Conservation (phyloP, 2,113 vertebrate genomes). For the Oncorhynchus tshawytscha region DNA sequence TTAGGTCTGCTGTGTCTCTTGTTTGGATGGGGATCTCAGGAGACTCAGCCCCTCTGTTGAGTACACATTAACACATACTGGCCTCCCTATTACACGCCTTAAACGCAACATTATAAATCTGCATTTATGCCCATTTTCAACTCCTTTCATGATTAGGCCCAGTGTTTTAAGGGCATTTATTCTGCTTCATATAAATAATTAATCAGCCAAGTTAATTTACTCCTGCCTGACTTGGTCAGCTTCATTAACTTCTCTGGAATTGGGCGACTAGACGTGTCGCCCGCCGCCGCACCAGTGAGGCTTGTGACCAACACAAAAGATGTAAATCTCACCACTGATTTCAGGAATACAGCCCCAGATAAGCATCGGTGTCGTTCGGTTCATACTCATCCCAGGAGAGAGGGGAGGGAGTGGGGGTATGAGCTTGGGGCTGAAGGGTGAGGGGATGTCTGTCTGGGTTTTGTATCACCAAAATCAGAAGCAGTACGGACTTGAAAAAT, state of each 20-base stretch:
- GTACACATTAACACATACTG: slow-evolving; percentile 56
- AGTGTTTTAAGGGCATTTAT: slow-evolving; percentile 95
- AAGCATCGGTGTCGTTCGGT: slow-evolving; percentile 31
- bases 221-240: slow-evolving; percentile 93
- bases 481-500: not conserved
- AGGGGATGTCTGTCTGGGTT: slow-evolving; percentile 37
- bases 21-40: slow-evolving; percentile 55
- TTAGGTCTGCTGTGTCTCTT: slow-evolving; percentile 26
- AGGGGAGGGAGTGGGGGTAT: not conserved
- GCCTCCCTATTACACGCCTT: slow-evolving; percentile 63
- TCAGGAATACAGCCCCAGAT: slow-evolving; percentile 32
- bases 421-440: not conserved
- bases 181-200: slow-evolving; percentile 98
- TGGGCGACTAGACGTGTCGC: slow-evolving; percentile 25
- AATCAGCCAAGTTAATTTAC: slow-evolving; percentile 96
- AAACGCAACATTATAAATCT: slow-evolving; percentile 79
- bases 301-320: slow-evolving; percentile 57
- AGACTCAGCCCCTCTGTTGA: slow-evolving; percentile 50
- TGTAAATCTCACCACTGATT: slow-evolving; percentile 63
- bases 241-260: slow-evolving; percentile 90
- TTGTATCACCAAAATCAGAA: slow-evolving; percentile 39
- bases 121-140: slow-evolving; percentile 84
- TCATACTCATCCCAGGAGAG: slow-evolving; percentile 23
- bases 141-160: slow-evolving; percentile 81
- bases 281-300: slow-evolving; percentile 67